A percentile compares a stretch with the other conserved stretches of the same genome.
These are phyloP conservation scores for Urocynchramus pylzowi DNA, from an alignment of 2,113 vertebrate genomes.

Conservation along the genomic window DNA sequence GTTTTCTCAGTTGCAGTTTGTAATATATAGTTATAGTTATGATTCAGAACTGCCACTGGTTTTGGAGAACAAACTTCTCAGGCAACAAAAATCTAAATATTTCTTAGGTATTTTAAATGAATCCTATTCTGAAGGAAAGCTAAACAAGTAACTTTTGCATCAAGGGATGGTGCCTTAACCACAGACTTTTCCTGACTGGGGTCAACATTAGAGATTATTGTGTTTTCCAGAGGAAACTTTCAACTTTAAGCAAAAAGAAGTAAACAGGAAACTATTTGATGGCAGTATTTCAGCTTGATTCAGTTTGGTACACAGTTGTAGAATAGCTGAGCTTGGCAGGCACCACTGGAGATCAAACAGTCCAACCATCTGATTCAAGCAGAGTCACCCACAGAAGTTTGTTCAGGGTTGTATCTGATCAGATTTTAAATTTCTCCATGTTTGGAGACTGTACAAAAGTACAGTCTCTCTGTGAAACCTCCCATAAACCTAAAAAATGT, in stretches of 20 bases:
- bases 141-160: background rate
- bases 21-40: background rate
- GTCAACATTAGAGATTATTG: background rate
- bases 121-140: background rate
- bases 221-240: background rate
- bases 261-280: background rate
- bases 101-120: background rate
- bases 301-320: background rate
- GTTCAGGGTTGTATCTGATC: accelerated
- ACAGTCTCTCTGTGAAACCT: background rate
- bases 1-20: background rate
- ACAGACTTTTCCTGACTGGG: background rate
- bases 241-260: background rate
- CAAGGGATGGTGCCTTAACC: background rate
- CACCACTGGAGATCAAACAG: background rate
- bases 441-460: background rate
- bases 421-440: background rate
- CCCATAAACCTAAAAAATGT: background rate
- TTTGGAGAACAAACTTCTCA: background rate
- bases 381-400: background rate
- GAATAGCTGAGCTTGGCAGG: background rate
- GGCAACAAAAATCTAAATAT: background rate
- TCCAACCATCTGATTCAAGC: background rate
- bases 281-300: background rate
- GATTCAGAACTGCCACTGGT: background rate